Evolutionary conservation across 2,888 invertebrate genomes (phyloP), one percentile per base, ranked within the genome.

Genomic region (Eilema caniola): DNA sequence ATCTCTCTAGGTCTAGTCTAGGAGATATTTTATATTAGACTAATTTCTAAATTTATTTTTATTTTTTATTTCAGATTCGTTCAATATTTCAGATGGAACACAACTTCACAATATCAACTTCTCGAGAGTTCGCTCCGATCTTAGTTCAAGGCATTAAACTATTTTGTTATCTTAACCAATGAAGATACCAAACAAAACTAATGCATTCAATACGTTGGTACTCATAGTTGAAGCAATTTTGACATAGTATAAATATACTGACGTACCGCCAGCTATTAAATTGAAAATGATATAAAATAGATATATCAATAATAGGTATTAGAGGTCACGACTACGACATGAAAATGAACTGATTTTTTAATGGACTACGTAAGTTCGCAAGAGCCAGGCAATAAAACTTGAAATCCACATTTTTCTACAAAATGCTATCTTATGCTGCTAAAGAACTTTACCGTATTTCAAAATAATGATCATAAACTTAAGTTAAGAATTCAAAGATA

Each of bases 31-130:
- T 65, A 14, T n/a, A 14, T 1, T 12, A 28, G 12, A 24, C 11
- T 16, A 10, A 23, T 56, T 14, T 62, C 20, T 62, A 20, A 61
- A 14, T 0, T 14, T 1, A 64, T 67, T 25, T n/a, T 76, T 14
- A 8, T 64, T 75, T 83, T 53, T 47, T 75, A 64, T 92, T 92
- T 67, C 89, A 93, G 93, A 75, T 78, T 88, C 66, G 92, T 92
- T 14, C 89, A 90, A 71, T 91, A 88, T 77, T 90, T 79, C 79
- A 85, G 89, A 70, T 85, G 88, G 85, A 89, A 85, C 71, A 72
- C 82, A 53, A 65, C 84, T 1, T 61, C 88, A 20, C 71, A 81
- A 7, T 92, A 92, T 74, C 85, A 86, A 67, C 75, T 78, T 11
- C 61, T 88, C 31, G 73, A 78, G 68, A 79, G 67, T 60, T 69